Conservation (phyloP, 2,888 invertebrate genomes). For the Aphidius colemani region DNA sequence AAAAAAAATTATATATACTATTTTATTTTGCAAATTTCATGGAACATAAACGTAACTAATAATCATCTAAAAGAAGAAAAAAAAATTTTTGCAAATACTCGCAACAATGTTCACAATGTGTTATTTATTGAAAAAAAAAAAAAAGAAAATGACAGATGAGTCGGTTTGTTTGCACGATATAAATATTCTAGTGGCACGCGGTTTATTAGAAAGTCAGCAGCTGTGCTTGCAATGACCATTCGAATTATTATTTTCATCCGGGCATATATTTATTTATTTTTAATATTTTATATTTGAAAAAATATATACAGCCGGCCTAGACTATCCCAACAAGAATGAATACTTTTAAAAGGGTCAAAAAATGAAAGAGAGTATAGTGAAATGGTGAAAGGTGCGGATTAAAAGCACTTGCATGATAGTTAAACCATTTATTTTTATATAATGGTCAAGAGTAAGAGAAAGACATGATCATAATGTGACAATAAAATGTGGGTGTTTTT, state of each 20-base stretch:
- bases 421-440: too few species aligned
- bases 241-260: constrained; percentile 28
- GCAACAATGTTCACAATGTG: too few species aligned
- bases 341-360: neutral
- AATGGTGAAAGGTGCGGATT: constrained; percentile 10
- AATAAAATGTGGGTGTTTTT: too few species aligned
- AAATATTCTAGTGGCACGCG: constrained; percentile 32
- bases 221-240: constrained; percentile 50
- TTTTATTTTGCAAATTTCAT: neutral
- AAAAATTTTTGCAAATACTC: neutral
- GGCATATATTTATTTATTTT: constrained; percentile 20
- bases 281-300: constrained; percentile 21
- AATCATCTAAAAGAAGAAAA: neutral
- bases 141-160: constrained; percentile 4
- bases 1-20: too few species aligned
- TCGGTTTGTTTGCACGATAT: constrained; percentile 28
- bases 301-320: constrained; percentile 32
- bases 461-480: too few species aligned
- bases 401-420: constrained; percentile 2
- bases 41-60: neutral
- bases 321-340: constrained; percentile 20
- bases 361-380: neutral
- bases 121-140: too few species aligned
- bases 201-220: constrained; percentile 43
- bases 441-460: neutral